Evolutionary conservation across 2,113 vertebrate genomes (phyloP).

Genomic region (Tretioscincus oriximinensis): DNA sequence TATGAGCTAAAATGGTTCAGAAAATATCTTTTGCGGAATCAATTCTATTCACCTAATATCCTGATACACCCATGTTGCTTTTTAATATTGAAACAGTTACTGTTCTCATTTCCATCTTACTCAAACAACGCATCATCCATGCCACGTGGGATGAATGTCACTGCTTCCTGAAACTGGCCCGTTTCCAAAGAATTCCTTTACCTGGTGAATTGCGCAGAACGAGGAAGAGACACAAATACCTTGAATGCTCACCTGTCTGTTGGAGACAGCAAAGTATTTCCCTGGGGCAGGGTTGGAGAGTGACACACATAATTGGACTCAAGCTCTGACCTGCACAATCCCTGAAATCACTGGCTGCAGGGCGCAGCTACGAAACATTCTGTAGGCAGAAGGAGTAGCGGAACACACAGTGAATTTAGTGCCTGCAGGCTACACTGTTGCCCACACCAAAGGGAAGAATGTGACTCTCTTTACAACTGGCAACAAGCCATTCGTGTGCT

Average conservation of each 20-base stretch:
- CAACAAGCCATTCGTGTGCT: slow-evolving; percentile 47
- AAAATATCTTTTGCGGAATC: not conserved
- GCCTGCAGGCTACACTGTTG: slow-evolving; percentile 22
- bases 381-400: slow-evolving; percentile 20
- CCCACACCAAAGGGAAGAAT: slow-evolving; percentile 23
- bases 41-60: not conserved
- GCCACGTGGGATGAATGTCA: not conserved
- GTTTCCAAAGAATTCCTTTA: not conserved
- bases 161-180: not conserved
- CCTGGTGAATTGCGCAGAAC: not conserved
- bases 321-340: slow-evolving; percentile 18
- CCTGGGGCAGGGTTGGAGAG: not conserved
- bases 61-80: not conserved
- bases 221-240: not conserved
- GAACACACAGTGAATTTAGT: slow-evolving; percentile 18
- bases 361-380: not conserved
- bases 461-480: slow-evolving; percentile 32
- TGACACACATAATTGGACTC: slow-evolving; percentile 18
- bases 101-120: not conserved
- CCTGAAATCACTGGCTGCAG: slow-evolving; percentile 11
- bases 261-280: slow-evolving; percentile 12
- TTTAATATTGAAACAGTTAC: not conserved
- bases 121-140: not conserved
- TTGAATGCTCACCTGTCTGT: slow-evolving; percentile 44
- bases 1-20: not conserved